Evolutionary conservation across 2,888 invertebrate species (phyloP).

Genomic region (Cremastobaeus sp.): DNA sequence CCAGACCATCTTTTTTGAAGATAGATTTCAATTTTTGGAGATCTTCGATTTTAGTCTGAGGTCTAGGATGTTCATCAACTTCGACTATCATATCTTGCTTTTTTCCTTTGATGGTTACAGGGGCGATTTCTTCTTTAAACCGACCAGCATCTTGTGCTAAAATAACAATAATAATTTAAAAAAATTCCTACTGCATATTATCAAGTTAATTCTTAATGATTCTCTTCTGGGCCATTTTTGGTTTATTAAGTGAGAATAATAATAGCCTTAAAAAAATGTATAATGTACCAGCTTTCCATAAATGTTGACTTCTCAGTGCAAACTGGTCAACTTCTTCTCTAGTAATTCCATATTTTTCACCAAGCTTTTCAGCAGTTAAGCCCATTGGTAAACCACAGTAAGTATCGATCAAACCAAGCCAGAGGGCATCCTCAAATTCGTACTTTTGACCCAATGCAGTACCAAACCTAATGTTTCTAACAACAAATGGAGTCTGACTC

Average conservation of each 20-base stretch:
- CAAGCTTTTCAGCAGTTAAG: conserved; percentile 95
- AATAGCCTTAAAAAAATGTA: neutral
- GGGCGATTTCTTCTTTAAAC: conserved; percentile 93
- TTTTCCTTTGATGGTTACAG: conserved; percentile 90
- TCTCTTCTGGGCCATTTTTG: no score
- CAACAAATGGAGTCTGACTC: conserved; percentile 93
- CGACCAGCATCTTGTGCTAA: conserved; percentile 91
- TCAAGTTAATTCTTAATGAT: no score
- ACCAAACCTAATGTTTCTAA: conserved; percentile 92
- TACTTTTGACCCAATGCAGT: conserved; percentile 88
- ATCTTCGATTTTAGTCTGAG: conserved; percentile 90
- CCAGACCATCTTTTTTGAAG: conserved; percentile 96
- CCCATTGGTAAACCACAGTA: conserved; percentile 97
- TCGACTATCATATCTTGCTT: conserved; percentile 88
- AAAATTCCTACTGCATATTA: no score
- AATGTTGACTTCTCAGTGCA: conserved; percentile 89
- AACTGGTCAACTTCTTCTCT: conserved; percentile 91
- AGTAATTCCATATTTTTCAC: conserved; percentile 89
- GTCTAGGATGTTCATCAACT: conserved; percentile 95
- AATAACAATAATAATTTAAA: no score
- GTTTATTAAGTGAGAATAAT: neutral
- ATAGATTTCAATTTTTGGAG: conserved; percentile 91
- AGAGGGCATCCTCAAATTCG: conserved; percentile 92
- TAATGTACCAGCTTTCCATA: conserved; percentile 89
- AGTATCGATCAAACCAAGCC: conserved; percentile 92